phyloP scores from a whole-genome alignment of 2,797 vertebrate species.

The Halcyon chelicuti region DNA sequence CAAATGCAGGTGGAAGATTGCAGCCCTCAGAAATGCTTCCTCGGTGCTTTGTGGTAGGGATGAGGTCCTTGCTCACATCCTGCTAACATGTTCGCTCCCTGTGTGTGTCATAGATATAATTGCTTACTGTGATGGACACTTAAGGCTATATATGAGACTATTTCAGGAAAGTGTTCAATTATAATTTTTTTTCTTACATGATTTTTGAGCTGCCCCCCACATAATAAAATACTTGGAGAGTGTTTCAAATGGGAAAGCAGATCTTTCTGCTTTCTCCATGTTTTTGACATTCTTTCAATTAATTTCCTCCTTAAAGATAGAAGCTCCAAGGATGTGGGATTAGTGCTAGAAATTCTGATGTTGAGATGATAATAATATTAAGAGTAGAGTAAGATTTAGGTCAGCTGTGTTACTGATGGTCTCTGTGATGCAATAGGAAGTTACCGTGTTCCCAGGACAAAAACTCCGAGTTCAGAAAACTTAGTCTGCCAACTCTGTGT shows the following conservation, averaged over 20 bases:
- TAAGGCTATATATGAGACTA: background rate
- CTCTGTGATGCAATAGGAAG: background rate
- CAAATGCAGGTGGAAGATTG: background rate
- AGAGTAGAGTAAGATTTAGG: background rate
- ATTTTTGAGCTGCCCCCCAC: background rate
- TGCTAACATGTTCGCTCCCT: accelerated
- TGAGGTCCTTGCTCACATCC: background rate
- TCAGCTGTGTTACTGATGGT: background rate
- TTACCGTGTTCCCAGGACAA: background rate
- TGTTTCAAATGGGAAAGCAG: background rate
- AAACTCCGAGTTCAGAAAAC: background rate
- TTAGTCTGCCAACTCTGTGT: background rate
- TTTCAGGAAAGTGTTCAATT: background rate
- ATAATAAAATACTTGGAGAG: background rate
- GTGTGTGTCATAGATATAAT: background rate
- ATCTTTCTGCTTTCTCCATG: background rate
- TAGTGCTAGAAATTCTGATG: background rate
- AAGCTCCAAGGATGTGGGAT: background rate
- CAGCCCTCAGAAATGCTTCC: background rate
- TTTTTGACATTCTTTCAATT: background rate
- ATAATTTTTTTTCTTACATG: background rate
- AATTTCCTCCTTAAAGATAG: background rate
- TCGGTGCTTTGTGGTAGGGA: background rate
- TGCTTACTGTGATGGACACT: background rate
- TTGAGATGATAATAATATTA: background rate